Percentiles rank a stretch among this genome's conserved stretches.
Evolutionary conservation across 2,888 invertebrate species (phyloP).

Genomic region (Creontiades dilutus): DNA sequence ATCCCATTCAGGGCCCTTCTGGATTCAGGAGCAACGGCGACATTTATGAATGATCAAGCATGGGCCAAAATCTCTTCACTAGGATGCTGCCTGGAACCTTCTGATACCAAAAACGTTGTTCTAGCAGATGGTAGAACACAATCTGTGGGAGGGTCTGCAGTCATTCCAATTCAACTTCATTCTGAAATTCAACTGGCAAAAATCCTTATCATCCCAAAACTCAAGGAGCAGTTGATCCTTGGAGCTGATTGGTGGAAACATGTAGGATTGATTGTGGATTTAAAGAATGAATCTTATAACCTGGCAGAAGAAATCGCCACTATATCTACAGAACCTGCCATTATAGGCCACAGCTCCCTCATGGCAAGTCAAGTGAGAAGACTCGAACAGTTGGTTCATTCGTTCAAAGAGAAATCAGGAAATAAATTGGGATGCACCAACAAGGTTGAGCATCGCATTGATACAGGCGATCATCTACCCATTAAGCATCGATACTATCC

Average conservation of each 20-base stretch:
- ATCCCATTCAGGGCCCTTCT: background rate
- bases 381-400: background rate
- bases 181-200: background rate
- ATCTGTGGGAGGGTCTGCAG: background rate
- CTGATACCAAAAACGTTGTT: background rate
- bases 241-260: background rate
- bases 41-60: conserved; percentile 22
- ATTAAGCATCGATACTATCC: conserved; percentile 57
- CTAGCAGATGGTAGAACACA: background rate
- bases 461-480: conserved; percentile 16
- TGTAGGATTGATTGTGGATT: background rate
- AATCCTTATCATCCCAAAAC: background rate
- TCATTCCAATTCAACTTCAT: background rate
- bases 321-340: background rate
- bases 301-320: background rate
- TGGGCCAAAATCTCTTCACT: conserved; percentile 20
- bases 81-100: background rate
- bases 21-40: conserved; percentile 45
- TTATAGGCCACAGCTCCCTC: background rate
- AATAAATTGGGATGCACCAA: background rate
- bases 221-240: background rate
- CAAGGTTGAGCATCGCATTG: conserved; percentile 25
- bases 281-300: background rate
- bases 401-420: background rate
- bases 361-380: background rate